Conservation (phyloP, 2,113 vertebrate species). For the Barbus barbus region DNA sequence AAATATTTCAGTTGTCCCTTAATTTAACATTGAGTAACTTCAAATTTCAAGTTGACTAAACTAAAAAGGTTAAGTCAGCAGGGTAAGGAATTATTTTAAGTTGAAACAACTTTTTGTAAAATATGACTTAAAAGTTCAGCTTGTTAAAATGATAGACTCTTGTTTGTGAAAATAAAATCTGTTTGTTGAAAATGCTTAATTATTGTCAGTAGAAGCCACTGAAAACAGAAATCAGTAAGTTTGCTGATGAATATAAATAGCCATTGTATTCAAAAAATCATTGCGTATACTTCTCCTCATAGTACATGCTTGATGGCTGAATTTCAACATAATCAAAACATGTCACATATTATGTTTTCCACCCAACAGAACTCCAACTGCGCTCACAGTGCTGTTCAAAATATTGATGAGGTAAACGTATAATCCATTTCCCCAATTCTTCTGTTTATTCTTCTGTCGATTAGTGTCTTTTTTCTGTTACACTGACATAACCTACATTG, state of each 20-base stretch:
- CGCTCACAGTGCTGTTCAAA: conserved; percentile 44
- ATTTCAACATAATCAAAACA: background rate
- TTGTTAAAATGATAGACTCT: background rate
- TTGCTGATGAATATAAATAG: background rate
- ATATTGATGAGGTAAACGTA: conserved; percentile 70
- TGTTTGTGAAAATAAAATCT: background rate
- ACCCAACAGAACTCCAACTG: conserved; percentile 71
- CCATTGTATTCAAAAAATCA: background rate
- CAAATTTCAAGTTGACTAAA: too few species aligned
- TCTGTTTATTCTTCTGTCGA: background rate
- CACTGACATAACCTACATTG: background rate
- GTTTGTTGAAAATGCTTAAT: background rate
- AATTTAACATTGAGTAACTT: too few species aligned
- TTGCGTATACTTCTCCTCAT: background rate
- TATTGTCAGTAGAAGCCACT: background rate
- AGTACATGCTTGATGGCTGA: background rate
- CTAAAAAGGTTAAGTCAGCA: too few species aligned
- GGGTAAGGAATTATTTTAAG: too few species aligned
- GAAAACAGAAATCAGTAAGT: background rate
- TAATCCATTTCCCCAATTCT: background rate
- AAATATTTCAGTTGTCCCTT: too few species aligned
- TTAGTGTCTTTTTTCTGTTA: background rate
- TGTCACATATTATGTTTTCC: background rate
- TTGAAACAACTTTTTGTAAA: too few species aligned
- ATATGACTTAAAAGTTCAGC: background rate